Base-by-base conservation (phyloP, 2,797 vertebrate genomes). In the Buceros bicornis region DNA sequence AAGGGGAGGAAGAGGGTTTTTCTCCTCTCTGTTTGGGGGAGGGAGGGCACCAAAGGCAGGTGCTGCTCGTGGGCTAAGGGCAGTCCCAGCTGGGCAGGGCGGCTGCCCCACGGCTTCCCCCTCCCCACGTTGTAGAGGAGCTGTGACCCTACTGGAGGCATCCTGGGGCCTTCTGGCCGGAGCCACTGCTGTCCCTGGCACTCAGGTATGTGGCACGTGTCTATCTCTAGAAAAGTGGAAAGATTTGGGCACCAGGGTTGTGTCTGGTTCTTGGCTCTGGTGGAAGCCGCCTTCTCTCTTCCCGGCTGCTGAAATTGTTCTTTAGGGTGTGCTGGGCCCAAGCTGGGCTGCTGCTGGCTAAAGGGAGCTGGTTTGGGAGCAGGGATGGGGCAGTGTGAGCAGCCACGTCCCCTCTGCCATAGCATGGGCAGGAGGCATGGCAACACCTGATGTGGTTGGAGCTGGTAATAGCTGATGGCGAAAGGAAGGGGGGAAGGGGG, bases 171-270 rank as follows among this genome's bases (percentile, higher is more conserved):
- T 47, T 18, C 8, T 3, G 8, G 22, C 66, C 2, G 1, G 42
- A 71, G 73, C 43, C 62, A 8, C 13, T 0, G 0, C 40, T 40
- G n/a, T 21, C 21, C 18, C 37, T 2, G 0, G 13, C 0, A 0
- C 37, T 8, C 31, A 86, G 56, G 31, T 56, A 51, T 0, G 10
- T 24, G 67, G 45, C 40, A 20, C 3, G 0, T 0, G 1, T 17
- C 40, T 66, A 22, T 17, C 71, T 48, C 35, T 33, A 13, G 69
- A 61, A 31, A 25, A 0, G 0, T 5, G 35, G 60, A 6, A 17
- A 7, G 2, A 4, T 0, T 0, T 8, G 45, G n/a, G 42, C 8
- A 7, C 4, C 6, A 0, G 21, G 16, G 3, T 19, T n/a, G 11
- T 3, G 7, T 13, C 43, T 2, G 2, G n/a, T 47, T 28, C 31